Evolutionary conservation across 2,797 vertebrate species (phyloP), one percentile per base, ranked within the genome.

Genomic region (Cossypha dichroa): DNA sequence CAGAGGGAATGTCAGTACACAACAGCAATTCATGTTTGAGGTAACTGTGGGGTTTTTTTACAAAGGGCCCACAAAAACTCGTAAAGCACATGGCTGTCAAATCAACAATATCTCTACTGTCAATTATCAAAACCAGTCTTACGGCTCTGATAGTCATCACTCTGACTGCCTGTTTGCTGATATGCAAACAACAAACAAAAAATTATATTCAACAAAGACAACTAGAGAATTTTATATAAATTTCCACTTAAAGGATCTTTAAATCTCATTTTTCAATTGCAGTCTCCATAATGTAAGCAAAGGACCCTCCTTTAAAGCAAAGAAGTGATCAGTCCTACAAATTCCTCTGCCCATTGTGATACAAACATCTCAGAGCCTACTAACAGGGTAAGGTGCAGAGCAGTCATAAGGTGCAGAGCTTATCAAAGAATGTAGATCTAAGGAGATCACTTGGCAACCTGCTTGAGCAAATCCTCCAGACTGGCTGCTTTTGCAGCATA

Each of bases 121-220:
- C 1, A 1, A 18, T 48, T 74, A 75, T 23, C 45, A 75, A 84
- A 60, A 60, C 17, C 59, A 62, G 23, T 8, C 10, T 38, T 54
- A 18, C 0, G 2, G 22, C n/a, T 62, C 34, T 78, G 52, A 75
- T 20, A 48, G n/a, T 46, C 13, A 0, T 33, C 49, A 70, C 21
- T 54, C 62, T 62, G 54, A 58, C 3, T 80, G 48, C 31, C 23
- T 19, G 7, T 59, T 48, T 77, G 66, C 69, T 81, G n/a, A 19
- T 33, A 34, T 15, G 41, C 38, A 79, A 78, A 73, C 75, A 59
- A 18, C 38, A 83, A 62, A 26, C 38, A 46, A 52, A 75, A 31
- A 66, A 9, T 0, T 18, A 33, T 20, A 92, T 31, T 60, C 33
- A 72, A 3, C 31, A 40, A 36, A 36, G 20, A 31, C 2, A 78